A percentile compares a stretch with the other conserved stretches of the same genome.
These are phyloP conservation scores for Oreochromis niloticus DNA, from an alignment of 2,113 vertebrate genomes.

Conservation along the genomic window DNA sequence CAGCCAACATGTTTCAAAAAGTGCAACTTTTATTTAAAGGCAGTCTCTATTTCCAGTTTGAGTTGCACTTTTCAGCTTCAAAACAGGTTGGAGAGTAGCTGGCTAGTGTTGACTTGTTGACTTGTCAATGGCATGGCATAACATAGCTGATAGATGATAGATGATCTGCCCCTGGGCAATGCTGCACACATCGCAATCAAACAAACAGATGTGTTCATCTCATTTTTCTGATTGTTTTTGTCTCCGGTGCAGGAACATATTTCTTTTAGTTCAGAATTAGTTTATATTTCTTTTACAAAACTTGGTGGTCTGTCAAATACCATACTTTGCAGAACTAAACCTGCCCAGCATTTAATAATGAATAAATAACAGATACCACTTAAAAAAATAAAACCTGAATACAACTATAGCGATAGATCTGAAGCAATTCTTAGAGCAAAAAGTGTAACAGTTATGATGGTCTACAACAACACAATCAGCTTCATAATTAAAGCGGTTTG, in stretches of 20 bases:
- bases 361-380: too few species aligned
- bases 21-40: not conserved
- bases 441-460: not conserved
- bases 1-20: not conserved
- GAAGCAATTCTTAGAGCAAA: not conserved
- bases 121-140: not conserved
- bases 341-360: not conserved
- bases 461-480: not conserved
- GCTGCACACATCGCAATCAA: not conserved
- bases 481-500: not conserved
- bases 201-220: not conserved
- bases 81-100: not conserved
- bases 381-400: not conserved
- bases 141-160: rapidly evolving
- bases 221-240: not conserved
- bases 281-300: not conserved
- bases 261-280: not conserved
- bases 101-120: not conserved
- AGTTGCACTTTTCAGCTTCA: not conserved
- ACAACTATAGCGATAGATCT: not conserved
- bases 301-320: not conserved
- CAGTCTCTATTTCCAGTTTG: not conserved
- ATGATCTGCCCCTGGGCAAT: not conserved
- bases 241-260: not conserved
- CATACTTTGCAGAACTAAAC: not conserved